Conservation (phyloP, 2,888 invertebrate species). For the Caenorhabditis sp. region DNA sequence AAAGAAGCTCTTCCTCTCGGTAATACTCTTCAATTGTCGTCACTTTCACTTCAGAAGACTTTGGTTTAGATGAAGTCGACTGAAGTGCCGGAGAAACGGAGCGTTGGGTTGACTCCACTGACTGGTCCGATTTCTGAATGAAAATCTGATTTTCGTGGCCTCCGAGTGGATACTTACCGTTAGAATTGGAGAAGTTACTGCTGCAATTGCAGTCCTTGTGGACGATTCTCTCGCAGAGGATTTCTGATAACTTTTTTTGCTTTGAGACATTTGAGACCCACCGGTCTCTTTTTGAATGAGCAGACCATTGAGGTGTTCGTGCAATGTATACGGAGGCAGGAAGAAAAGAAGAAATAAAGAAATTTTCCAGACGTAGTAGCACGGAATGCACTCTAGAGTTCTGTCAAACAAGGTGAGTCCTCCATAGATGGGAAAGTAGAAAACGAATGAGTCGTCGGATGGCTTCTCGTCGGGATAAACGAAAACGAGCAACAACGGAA, state of each 20-base stretch:
- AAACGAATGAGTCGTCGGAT: conserved; percentile 35
- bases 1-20: conserved; percentile 46
- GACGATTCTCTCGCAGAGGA: conserved; percentile 2
- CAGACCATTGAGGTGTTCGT: background rate
- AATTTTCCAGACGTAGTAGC: conserved; percentile 60
- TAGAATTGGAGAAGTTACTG: background rate
- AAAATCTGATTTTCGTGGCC: no score
- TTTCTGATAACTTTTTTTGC: background rate
- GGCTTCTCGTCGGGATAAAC: conserved; percentile 58
- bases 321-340: conserved; percentile 43
- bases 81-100: background rate
- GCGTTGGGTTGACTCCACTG: background rate
- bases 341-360: conserved; percentile 45
- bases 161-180: background rate
- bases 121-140: background rate
- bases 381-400: conserved; percentile 44
- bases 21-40: conserved; percentile 53
- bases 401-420: conserved; percentile 52
- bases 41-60: conserved; percentile 38
- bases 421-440: conserved; percentile 55
- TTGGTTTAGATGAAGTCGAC: background rate
- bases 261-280: background rate
- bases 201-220: conserved; percentile 17
- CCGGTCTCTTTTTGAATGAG: no score
- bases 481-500: conserved; percentile 55